A percentile compares a stretch with the other conserved stretches of the same genome.
Evolutionary conservation across 2,888 invertebrate genomes (phyloP).

Genomic region (Xestia rhomboidea): DNA sequence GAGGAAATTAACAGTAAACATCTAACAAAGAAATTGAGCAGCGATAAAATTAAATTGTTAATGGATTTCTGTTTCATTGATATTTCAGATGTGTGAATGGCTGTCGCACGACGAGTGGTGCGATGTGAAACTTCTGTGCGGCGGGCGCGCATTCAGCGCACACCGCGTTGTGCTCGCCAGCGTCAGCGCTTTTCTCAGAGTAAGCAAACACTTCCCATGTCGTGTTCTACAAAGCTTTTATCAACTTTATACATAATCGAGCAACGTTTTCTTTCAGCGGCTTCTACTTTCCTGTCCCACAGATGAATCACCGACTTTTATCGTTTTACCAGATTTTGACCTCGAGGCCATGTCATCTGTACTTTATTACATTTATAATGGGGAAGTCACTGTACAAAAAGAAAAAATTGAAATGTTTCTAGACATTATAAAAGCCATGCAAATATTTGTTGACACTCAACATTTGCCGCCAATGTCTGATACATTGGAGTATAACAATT

Average conservation of each 20-base stretch:
- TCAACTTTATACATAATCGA: slow-evolving; percentile 9
- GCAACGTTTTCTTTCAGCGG: slow-evolving; percentile 73
- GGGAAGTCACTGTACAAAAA: slow-evolving; percentile 91
- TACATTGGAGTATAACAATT: slow-evolving; percentile 53
- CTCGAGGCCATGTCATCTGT: slow-evolving; percentile 91
- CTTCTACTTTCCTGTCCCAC: slow-evolving; percentile 80
- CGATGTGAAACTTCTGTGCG: slow-evolving; percentile 92
- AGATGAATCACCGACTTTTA: slow-evolving; percentile 90
- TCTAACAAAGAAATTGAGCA: neutral
- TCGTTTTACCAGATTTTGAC: slow-evolving; percentile 92
- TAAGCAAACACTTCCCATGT: slow-evolving; percentile 72
- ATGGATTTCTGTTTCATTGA: slow-evolving; percentile 58
- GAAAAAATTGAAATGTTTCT: slow-evolving; percentile 91
- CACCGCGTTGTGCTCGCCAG: slow-evolving; percentile 93
- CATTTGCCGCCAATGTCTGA: slow-evolving; percentile 72
- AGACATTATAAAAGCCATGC: slow-evolving; percentile 88
- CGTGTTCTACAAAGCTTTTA: slow-evolving; percentile 14
- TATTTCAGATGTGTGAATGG: slow-evolving; percentile 86
- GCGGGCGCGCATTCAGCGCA: slow-evolving; percentile 91
- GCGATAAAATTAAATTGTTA: slow-evolving; percentile 8
- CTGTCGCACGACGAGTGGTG: slow-evolving; percentile 85
- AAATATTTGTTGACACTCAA: slow-evolving; percentile 83
- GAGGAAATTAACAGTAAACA: neutral
- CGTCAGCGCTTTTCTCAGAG: slow-evolving; percentile 92
- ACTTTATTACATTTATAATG: slow-evolving; percentile 93